Evolutionary conservation across 2,888 invertebrate genomes (phyloP).

Genomic region (Spisula solida): DNA sequence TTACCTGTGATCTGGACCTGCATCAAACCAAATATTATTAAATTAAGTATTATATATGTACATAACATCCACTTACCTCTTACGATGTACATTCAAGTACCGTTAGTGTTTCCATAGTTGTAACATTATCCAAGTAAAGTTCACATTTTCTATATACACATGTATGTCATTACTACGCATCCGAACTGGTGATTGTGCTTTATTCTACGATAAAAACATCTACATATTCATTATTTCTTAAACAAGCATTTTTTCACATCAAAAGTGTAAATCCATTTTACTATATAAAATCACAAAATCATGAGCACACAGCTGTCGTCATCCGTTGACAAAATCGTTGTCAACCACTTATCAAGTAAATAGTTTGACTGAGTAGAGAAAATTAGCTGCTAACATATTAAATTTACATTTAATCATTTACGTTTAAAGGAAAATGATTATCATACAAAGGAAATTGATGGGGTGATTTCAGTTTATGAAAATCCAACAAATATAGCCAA

Average conservation of each 20-base stretch:
- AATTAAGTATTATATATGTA: too few relatives aligned
- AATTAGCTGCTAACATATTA: neutral
- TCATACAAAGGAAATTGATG: neutral
- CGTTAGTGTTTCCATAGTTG: neutral
- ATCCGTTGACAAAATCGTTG: neutral
- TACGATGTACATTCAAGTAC: neutral
- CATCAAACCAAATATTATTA: too few relatives aligned
- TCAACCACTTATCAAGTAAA: constrained; percentile 3
- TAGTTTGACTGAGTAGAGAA: neutral
- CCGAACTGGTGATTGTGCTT: too few relatives aligned
- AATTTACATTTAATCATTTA: neutral
- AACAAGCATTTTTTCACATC: neutral
- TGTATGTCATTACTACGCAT: too few relatives aligned
- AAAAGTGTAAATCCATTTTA: neutral
- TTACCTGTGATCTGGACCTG: too few relatives aligned
- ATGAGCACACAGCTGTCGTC: neutral
- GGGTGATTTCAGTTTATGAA: neutral
- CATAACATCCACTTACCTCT: neutral
- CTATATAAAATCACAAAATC: neutral
- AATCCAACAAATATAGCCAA: neutral
- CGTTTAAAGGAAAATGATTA: neutral
- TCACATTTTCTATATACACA: too few relatives aligned
- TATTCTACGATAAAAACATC: too few relatives aligned
- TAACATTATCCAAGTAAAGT: neutral
- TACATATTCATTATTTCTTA: neutral